Percentiles rank a stretch among this genome's conserved stretches.
phyloP scores from a whole-genome alignment of 2,888 invertebrate genomes.

The Ceramica pisi region DNA sequence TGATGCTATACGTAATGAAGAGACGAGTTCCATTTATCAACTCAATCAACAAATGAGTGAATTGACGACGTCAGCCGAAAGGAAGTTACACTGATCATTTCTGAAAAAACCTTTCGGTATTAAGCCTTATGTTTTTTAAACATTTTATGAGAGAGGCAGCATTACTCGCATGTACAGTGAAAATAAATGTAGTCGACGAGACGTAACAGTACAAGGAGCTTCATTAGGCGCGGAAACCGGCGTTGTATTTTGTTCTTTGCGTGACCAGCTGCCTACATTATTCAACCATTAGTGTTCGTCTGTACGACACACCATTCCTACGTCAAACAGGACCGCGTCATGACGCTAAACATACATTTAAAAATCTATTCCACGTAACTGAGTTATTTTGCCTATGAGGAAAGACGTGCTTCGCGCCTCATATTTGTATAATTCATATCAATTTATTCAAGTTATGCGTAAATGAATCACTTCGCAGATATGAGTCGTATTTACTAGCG shows the following conservation, averaged over 20 bases:
- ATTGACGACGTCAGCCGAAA: constrained; percentile 42
- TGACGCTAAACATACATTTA: constrained; percentile 41
- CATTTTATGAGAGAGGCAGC: constrained; percentile 35
- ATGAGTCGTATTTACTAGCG: constrained; percentile 32
- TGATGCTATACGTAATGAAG: constrained; percentile 46
- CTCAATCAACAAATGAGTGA: constrained; percentile 55
- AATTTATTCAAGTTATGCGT: constrained; percentile 19
- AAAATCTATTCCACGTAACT: constrained; percentile 11
- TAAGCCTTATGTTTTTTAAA: neutral
- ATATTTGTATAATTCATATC: constrained; percentile 22
- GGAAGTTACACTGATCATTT: constrained; percentile 8
- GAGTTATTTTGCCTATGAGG: constrained; percentile 34
- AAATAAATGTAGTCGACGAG: constrained; percentile 70
- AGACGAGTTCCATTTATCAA: constrained; percentile 37
- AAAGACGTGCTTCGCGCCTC: constrained; percentile 16
- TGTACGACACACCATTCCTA: constrained; percentile 58
- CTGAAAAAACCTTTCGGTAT: constrained; percentile 3
- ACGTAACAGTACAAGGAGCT: constrained; percentile 70
- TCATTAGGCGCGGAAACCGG: constrained; percentile 76
- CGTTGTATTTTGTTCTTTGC: constrained; percentile 78
- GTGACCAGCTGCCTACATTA: constrained; percentile 81
- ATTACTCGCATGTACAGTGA: constrained; percentile 63
- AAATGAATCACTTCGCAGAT: constrained; percentile 50
- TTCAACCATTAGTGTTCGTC: constrained; percentile 79
- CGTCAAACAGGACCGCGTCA: constrained; percentile 69